These are phyloP conservation scores for Trichomalopsis sarcophagae DNA, from an alignment of 1,140 invertebrate species.

Conservation along the genomic window DNA sequence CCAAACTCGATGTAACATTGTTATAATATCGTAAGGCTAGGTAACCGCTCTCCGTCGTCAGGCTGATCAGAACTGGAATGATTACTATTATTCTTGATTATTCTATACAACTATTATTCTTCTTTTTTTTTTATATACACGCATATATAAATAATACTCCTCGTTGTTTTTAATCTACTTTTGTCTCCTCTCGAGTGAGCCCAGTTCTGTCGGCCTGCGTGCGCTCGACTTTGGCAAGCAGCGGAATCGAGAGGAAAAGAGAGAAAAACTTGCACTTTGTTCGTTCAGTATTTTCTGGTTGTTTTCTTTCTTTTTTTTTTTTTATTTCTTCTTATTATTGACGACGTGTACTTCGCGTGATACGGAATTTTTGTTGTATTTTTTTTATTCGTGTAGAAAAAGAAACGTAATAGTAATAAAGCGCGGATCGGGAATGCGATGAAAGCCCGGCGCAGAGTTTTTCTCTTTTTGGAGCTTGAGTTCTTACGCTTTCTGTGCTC, in stretches of 20 bases:
- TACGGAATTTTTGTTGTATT: not conserved
- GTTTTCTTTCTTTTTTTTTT: not conserved
- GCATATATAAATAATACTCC: not conserved
- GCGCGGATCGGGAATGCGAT: not conserved
- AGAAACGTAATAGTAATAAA: not conserved
- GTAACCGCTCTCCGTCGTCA: conserved; percentile 61
- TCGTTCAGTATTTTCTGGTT: not conserved
- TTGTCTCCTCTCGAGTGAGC: not conserved
- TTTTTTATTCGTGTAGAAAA: conserved; percentile 15
- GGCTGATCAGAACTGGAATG: conserved; percentile 41
- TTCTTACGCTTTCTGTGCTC: conserved; percentile 23
- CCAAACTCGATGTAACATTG: conserved; percentile 60
- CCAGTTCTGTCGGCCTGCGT: conserved; percentile 13
- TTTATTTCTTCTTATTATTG: not conserved
- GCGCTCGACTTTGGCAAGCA: conserved; percentile 33
- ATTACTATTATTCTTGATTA: conserved; percentile 21
- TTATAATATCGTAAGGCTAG: conserved; percentile 38
- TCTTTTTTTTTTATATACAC: not conserved
- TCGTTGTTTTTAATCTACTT: not conserved
- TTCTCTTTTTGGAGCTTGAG: conserved; percentile 24
- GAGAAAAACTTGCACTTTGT: conserved; percentile 35
- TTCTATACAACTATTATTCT: conserved; percentile 29
- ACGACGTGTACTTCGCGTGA: not conserved
- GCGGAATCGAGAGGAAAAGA: conserved; percentile 32
- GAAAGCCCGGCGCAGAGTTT: not conserved